A percentile compares a stretch with the other conserved stretches of the same genome.
phyloP scores from a whole-genome alignment of 2,797 vertebrate genomes.

The Cynodonichthys magdalenae region DNA sequence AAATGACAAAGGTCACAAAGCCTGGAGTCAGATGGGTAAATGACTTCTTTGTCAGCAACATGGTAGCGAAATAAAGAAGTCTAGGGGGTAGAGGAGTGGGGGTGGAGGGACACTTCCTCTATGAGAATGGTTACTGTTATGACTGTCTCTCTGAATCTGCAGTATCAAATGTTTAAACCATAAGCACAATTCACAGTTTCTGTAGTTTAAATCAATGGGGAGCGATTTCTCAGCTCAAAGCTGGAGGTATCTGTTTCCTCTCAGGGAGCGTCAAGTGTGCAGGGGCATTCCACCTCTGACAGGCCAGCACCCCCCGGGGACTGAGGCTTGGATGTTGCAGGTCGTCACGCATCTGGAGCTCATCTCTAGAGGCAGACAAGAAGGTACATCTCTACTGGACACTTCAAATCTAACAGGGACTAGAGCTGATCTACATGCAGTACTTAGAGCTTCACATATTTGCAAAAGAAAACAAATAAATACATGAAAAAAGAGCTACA shows the following conservation, averaged over 20 bases:
- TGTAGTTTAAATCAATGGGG: constrained; percentile 67
- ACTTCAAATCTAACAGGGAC: constrained; percentile 13
- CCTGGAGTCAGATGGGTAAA: constrained; percentile 63
- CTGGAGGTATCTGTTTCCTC: constrained; percentile 75
- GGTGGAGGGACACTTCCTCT: constrained; percentile 15
- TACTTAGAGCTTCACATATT: not conserved
- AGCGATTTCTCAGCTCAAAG: constrained; percentile 60
- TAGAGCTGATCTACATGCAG: not conserved
- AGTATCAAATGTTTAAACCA: constrained; percentile 78
- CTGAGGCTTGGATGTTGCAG: constrained; percentile 51
- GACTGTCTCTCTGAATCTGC: constrained; percentile 59
- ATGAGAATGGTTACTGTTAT: constrained; percentile 59
- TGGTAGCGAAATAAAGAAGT: constrained; percentile 6
- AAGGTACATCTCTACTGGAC: constrained; percentile 61
- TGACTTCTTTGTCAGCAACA: constrained; percentile 54
- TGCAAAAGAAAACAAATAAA: not conserved
- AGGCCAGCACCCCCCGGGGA: constrained; percentile 69
- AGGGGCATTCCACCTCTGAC: constrained; percentile 77
- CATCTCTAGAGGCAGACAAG: constrained; percentile 60
- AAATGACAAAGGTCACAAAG: constrained; percentile 58
- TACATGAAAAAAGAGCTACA: not conserved
- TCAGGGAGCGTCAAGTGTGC: constrained; percentile 77
- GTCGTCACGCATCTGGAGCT: constrained; percentile 75
- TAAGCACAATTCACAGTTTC: constrained; percentile 77
- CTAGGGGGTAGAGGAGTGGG: not conserved